A percentile compares a stretch with the other conserved stretches of the same genome.
These are phyloP conservation scores for Macropodus opercularis DNA, from an alignment of 2,797 vertebrate genomes.

Conservation along the genomic window DNA sequence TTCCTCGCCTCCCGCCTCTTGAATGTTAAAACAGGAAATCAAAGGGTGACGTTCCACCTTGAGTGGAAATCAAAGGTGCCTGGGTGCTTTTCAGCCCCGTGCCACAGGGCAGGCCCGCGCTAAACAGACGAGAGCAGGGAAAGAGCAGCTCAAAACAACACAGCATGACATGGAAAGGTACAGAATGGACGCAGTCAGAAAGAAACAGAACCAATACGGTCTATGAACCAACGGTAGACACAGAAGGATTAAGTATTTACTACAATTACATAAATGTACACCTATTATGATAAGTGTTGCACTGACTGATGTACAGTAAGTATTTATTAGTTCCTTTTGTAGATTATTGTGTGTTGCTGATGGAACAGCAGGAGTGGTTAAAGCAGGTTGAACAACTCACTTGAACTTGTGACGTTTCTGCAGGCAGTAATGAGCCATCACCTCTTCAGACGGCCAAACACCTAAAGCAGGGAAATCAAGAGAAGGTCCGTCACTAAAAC, in stretches of 20 bases:
- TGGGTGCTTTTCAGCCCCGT: slow-evolving; percentile 80
- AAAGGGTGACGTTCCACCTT: slow-evolving; percentile 94
- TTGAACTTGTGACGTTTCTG: slow-evolving; percentile 91
- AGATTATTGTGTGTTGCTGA: not conserved
- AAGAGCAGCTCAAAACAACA: slow-evolving; percentile 62
- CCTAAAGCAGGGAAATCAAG: slow-evolving; percentile 75
- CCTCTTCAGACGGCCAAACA: slow-evolving; percentile 98
- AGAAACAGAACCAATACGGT: not conserved
- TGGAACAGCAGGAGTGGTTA: slow-evolving; percentile 18
- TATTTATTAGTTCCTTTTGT: too few species aligned
- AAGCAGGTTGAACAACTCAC: slow-evolving; percentile 79
- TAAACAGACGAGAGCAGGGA: slow-evolving; percentile 54
- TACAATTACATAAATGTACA: too few species aligned
- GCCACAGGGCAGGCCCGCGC: slow-evolving; percentile 79
- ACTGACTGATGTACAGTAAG: not conserved
- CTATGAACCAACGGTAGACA: too few species aligned
- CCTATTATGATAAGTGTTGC: too few species aligned
- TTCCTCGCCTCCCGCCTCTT: slow-evolving; percentile 87
- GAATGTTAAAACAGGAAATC: slow-evolving; percentile 92
- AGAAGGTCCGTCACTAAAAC: slow-evolving; percentile 18
- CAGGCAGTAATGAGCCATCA: slow-evolving; percentile 96
- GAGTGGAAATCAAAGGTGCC: slow-evolving; percentile 97
- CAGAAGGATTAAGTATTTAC: too few species aligned
- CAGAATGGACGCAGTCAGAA: not conserved
- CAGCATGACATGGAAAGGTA: slow-evolving; percentile 22